Percentiles rank a stretch among this genome's conserved stretches.
Conservation (phyloP, 2,113 vertebrate species). For the Jacana jacana region DNA sequence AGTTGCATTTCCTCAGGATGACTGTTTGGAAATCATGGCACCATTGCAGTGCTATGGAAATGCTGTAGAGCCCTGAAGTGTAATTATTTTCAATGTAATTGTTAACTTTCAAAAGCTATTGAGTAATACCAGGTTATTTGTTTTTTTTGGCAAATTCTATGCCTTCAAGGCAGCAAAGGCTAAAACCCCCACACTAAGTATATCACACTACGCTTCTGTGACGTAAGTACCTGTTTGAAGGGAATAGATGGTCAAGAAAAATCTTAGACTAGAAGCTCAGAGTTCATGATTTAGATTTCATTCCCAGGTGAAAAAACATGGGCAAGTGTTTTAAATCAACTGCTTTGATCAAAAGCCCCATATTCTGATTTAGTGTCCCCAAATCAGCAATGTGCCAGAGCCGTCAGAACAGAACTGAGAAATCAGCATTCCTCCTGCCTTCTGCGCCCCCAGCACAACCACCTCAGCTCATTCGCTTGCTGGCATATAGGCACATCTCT, state of each 20-base stretch:
- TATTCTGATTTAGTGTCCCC: background rate
- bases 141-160: background rate
- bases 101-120: background rate
- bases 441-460: background rate
- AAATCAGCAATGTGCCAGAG: background rate
- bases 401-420: background rate
- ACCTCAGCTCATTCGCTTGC: accelerated
- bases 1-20: background rate
- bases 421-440: background rate
- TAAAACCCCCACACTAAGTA: background rate
- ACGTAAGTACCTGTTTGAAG: background rate
- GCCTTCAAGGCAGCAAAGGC: background rate
- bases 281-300: background rate
- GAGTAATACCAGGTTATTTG: background rate
- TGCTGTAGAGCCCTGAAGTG: background rate
- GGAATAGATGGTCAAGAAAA: background rate
- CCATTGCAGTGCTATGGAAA: background rate
- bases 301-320: background rate
- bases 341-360: background rate
- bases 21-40: background rate
- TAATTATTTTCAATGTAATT: background rate
- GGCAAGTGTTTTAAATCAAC: background rate
- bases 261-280: background rate
- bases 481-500: accelerated
- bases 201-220: background rate